Conservation (phyloP, 2,797 vertebrate species). For the Pseudopleuronectes americanus region DNA sequence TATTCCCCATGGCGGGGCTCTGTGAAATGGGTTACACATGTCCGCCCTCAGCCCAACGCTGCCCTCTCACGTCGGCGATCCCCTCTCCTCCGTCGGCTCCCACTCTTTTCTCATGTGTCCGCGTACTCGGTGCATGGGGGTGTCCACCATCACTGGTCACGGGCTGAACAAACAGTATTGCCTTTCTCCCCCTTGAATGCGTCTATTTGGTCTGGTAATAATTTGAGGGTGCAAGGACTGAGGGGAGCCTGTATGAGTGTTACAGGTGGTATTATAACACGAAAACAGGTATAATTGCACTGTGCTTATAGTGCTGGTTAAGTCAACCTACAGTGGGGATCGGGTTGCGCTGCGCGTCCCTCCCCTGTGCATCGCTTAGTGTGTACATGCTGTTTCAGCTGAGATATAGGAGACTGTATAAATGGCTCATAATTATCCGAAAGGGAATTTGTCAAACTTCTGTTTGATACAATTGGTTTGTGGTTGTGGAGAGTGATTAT, state of each 20-base stretch:
- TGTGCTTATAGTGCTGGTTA: constrained; percentile 59
- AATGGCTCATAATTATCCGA: constrained; percentile 46
- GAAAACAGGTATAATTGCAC: constrained; percentile 74
- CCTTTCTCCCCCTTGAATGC: constrained; percentile 58
- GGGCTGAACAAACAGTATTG: constrained; percentile 75
- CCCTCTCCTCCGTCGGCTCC: constrained; percentile 60
- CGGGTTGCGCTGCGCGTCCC: constrained; percentile 39
- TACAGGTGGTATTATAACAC: constrained; percentile 71
- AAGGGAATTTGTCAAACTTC: constrained; percentile 44
- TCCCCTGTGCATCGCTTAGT: constrained; percentile 55
- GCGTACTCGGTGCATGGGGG: constrained; percentile 33
- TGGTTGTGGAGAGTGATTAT: constrained; percentile 9
- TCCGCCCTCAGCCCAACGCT: constrained; percentile 42
- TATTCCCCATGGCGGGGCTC: constrained; percentile 74
- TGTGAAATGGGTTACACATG: constrained; percentile 81
- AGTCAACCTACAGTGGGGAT: constrained; percentile 71
- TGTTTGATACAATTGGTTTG: constrained; percentile 36
- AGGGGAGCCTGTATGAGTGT: constrained; percentile 53
- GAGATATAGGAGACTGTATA: constrained; percentile 41
- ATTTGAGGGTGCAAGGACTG: constrained; percentile 59
- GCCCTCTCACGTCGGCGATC: constrained; percentile 50
- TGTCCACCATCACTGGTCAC: constrained; percentile 40
- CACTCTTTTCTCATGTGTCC: constrained; percentile 66
- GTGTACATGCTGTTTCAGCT: constrained; percentile 53
- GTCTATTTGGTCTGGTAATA: constrained; percentile 72